Base-by-base conservation (phyloP, 1,140 invertebrate species). In the Vanessa atalanta region DNA sequence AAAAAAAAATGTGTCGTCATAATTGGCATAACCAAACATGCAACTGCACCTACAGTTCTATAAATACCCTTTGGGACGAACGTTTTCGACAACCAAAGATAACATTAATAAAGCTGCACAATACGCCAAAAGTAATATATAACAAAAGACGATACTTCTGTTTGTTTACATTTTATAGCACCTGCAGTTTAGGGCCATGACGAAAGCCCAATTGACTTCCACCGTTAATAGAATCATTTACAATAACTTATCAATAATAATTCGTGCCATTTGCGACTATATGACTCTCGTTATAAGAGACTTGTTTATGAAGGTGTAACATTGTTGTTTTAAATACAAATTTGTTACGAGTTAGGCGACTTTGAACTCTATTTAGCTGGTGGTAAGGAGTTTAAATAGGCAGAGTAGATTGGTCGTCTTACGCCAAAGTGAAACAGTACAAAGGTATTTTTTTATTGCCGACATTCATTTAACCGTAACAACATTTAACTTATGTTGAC, bases 161-260 rank as follows among this genome's bases (percentile, higher is more conserved):
- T 57, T 57, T 57, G 55, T 57, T 23, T 57, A 26, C 9, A 67
- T 15, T 73, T 67, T 67, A 73, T 67, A 73, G 71, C 71, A 73
- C 71, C 71, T 73, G 71, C 53, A 67, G 50, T 67, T 61, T 73
- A 65, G 64, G 65, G 53, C 71, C 71, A 64, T 73, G 71, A 67
- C 71, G 65, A 63, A 55, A 23, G 47, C n/a, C 65, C 65, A 67
- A 73, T 67, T 66, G 47, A 55, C 71, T 31, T 73, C 60, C 53
- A 73, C 63, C 63, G 63, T 72, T 65, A 72, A 72, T 72, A 65
- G 51, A 16, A 50, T 26, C 53, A 20, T 23, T 43, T 67, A 55
- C 50, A 47, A 67, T 55, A 43, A 14, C 14, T 43, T 55, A 16
- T 26, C n/a, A 7, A 26, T 3, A 20, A 43, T 55, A 16, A 37